phyloP scores from a whole-genome alignment of 2,888 invertebrate genomes.

The Autographa gamma region DNA sequence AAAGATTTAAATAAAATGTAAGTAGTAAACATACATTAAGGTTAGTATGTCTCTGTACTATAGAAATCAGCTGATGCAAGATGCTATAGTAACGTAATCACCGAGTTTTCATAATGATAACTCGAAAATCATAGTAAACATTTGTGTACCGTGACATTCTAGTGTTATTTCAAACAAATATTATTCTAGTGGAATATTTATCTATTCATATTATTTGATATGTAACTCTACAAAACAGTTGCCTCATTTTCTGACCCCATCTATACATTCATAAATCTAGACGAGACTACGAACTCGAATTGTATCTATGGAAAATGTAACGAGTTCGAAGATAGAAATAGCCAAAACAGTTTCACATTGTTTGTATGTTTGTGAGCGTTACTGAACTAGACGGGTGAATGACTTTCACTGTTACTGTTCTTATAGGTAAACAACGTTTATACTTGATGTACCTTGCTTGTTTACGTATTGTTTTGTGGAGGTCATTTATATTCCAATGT shows the following conservation, averaged over 20 bases:
- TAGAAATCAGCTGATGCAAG: conserved; percentile 2
- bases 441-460: conserved; percentile 8
- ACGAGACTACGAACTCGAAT: not conserved
- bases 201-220: not conserved
- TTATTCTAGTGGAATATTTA: not conserved
- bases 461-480: conserved; percentile 11
- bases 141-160: not conserved
- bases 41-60: not conserved
- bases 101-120: not conserved
- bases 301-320: conserved; percentile 7
- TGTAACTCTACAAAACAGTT: not conserved
- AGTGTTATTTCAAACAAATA: not conserved
- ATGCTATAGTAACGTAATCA: not conserved
- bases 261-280: not conserved
- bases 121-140: not conserved
- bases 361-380: conserved; percentile 39
- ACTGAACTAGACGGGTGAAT: conserved; percentile 39
- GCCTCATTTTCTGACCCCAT: not conserved
- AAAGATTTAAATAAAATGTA: no score
- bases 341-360: conserved; percentile 29
- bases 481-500: conserved; percentile 1
- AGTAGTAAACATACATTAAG: no score
- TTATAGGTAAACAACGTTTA: conserved; percentile 38
- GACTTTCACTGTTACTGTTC: conserved; percentile 46
- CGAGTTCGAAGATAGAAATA: conserved; percentile 17